Evolutionary conservation across 2,888 invertebrate genomes (phyloP), one percentile per base, ranked within the genome.

Genomic region (Tuberolachnus salignus): DNA sequence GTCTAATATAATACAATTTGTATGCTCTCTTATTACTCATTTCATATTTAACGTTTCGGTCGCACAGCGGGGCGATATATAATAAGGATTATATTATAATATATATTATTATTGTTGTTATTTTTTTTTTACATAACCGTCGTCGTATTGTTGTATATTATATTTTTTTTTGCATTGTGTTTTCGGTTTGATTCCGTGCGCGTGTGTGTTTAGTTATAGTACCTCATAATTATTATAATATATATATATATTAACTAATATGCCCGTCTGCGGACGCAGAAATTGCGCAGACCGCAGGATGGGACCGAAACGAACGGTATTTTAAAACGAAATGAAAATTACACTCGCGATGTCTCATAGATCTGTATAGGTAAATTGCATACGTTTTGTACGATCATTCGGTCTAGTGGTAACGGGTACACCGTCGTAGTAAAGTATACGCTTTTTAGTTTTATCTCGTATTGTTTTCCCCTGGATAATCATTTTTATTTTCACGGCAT

Each of bases 51-150:
- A 61, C 23, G 73, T 64, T 74, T 55, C 55, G 44, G 53, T 64
- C 64, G 23, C 64, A 42, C 74, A 64, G 34, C 42, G 53, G 51
- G 53, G 19, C 19, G 42, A 19, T 51, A 53, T 44, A n/a, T n/a
- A n/a, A n/a, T n/a, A n/a, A 23, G 53, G 42, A 64, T 74, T 53
- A 66, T n/a, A 51, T 59, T 57, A 26, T 57, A 42, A n/a, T 6
- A 3, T 34, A 34, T 34, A 34, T 34, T 34, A 34, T 34, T 34
- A 34, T 34, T 34, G 6, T 34, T 34, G 34, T 34, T 34, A 34
- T 34, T 46, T 16, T 73, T 46, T 19, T 57, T 75, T 74, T 55
- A 74, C 74, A 74, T 74, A 74, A 73, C 42, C 63, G 19, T 61
- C 59, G 49, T 19, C 46, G 8, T 61, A 46, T 26, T 34, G 6